Evolutionary conservation across 53 echinoderm and acorn worm genomes (phyloP).

Genomic region (Zoroaster sp.): DNA sequence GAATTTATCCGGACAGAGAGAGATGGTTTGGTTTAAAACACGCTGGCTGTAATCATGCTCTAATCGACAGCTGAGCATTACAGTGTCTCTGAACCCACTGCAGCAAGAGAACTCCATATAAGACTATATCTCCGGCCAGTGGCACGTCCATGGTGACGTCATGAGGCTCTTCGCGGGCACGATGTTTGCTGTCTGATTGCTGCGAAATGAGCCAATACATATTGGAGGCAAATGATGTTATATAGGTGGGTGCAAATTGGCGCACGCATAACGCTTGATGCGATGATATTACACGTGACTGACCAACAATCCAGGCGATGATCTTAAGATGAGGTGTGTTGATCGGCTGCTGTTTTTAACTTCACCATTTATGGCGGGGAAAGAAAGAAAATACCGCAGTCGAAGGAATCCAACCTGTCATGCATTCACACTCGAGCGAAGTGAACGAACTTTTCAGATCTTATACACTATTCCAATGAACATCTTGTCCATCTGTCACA

Average conservation of each 20-base stretch:
- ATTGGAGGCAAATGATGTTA: neutral
- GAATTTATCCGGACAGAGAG: neutral
- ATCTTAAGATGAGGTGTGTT: neutral
- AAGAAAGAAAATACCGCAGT: neutral
- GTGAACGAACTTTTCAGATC: too few species aligned
- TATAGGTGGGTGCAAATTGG: neutral
- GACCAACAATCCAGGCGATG: neutral
- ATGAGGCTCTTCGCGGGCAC: neutral
- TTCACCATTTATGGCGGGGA: neutral
- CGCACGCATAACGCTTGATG: neutral
- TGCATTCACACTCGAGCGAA: too few species aligned
- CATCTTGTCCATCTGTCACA: too few species aligned
- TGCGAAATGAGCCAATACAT: neutral
- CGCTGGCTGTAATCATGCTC: neutral
- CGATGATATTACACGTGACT: neutral
- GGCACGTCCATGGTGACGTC: neutral
- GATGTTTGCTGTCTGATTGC: neutral
- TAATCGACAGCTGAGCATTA: neutral
- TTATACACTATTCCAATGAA: too few species aligned
- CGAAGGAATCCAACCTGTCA: neutral
- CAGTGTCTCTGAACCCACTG: neutral
- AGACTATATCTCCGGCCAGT: neutral
- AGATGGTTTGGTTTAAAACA: neutral
- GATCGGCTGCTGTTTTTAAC: neutral
- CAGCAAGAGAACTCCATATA: too few species aligned